phyloP scores from a whole-genome alignment of 2,113 vertebrate genomes.

The Nicator chloris region DNA sequence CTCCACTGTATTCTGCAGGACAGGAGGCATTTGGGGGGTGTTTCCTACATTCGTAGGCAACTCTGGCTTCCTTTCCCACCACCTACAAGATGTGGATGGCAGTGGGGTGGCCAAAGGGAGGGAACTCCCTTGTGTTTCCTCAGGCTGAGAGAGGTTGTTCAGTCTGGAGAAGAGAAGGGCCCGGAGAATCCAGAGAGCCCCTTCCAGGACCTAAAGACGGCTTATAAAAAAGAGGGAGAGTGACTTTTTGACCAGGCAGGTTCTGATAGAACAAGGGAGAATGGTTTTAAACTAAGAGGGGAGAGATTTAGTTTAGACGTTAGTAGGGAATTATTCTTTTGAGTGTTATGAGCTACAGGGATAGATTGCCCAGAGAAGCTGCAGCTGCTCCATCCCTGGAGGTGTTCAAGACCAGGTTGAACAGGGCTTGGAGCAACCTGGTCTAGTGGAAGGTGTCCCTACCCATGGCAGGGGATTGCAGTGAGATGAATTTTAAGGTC shows the following conservation, averaged over 20 bases:
- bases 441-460: background rate
- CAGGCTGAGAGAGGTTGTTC: background rate
- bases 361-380: background rate
- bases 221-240: background rate
- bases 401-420: background rate
- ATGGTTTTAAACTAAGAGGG: background rate
- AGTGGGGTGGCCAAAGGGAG: background rate
- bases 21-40: background rate
- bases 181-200: background rate
- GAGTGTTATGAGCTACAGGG: background rate
- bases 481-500: background rate
- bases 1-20: background rate
- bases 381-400: background rate
- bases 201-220: background rate
- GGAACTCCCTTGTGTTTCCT: background rate
- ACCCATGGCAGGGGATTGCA: background rate
- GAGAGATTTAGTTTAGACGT: background rate
- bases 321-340: background rate
- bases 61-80: background rate
- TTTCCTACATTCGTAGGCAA: fast-evolving
- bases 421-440: background rate
- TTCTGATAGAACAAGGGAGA: background rate
- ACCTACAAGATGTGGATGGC: fast-evolving
- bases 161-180: background rate
- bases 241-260: background rate